Evolutionary conservation across 2,888 invertebrate species (phyloP).

Genomic region (Drosophila kanekoi): DNA sequence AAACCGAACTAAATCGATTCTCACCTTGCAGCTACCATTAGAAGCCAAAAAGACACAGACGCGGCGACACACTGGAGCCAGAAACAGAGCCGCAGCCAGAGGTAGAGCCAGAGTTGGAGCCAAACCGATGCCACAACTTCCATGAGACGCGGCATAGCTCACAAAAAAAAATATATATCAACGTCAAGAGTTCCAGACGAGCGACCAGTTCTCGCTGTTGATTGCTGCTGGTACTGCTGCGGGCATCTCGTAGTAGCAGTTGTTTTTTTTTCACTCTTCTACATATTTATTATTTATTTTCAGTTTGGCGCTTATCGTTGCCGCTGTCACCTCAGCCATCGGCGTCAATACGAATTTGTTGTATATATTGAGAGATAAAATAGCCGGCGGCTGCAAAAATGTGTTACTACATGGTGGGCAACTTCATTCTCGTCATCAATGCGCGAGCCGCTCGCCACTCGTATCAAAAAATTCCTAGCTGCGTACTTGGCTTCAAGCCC

Average conservation of each 20-base stretch:
- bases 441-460: conserved; percentile 30
- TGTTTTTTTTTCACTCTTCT: conserved; percentile 39
- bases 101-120: conserved; percentile 24
- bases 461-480: conserved; percentile 61
- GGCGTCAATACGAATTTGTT: conserved; percentile 31
- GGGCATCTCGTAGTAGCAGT: conserved; percentile 59
- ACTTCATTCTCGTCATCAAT: conserved; percentile 60
- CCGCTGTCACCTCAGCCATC: conserved; percentile 2
- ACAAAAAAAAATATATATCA: conserved; percentile 43
- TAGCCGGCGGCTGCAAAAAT: conserved; percentile 66
- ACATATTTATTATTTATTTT: conserved; percentile 74
- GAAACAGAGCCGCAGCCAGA: conserved; percentile 44
- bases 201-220: conserved; percentile 71
- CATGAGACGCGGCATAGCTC: conserved; percentile 47
- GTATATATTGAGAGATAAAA: conserved; percentile 67
- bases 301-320: conserved; percentile 59
- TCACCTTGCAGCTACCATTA: conserved; percentile 83
- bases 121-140: conserved; percentile 63
- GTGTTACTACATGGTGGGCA: conserved; percentile 47
- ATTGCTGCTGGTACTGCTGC: conserved; percentile 9
- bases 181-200: conserved; percentile 64
- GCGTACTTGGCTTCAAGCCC: conserved; percentile 43
- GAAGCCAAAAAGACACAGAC: conserved; percentile 80
- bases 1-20: conserved; percentile 85
- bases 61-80: conserved; percentile 45